Evolutionary conservation across 1,140 invertebrate genomes (phyloP), one percentile per base, ranked within the genome.

Genomic region (Steinernema feltiae): DNA sequence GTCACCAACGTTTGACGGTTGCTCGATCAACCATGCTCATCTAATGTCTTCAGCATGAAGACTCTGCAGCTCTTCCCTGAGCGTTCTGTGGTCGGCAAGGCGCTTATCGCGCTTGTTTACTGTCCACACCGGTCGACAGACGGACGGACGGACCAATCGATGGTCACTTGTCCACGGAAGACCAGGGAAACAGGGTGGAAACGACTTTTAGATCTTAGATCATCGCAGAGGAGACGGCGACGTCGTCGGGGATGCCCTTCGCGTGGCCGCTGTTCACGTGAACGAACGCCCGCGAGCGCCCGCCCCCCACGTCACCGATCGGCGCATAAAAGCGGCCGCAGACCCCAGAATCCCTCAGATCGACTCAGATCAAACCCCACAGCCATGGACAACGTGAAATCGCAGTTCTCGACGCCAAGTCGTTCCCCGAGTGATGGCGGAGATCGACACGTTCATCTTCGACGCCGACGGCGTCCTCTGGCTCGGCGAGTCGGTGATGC

Each of bases 361-460:
- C 35, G 18, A 7, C 18, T 41, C 35, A 7, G 35, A 41, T 41
- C 35, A 41, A 41, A 7, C 35, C 35, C 35, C 35, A 41, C 35
- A 7, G 18, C 35, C 35, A 41, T 41, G 35, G 35, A 41, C 35
- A 41, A 41, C 35, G 7, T 41, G 7, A 7, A 7, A 7, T 41
- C 35, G 18, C 35, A 7, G 7, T 41, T 18, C 35, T 41, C 35
- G 35, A 41, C 35, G 48, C 82, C 31, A 29, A 75, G 31, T 48
- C 32, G 1, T 83, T 86, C 71, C 70, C 32, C 35, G 18, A 30
- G 15, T 86, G 7, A 1, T 86, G 35, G 48, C 74, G 17, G 69
- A 83, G 31, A 79, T 84, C 46, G 83, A 86, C 63, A 86, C 83
- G 3, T 84, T 84, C 79, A 85, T 86, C 70, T 86, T 84, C 69